Conservation (phyloP, 2,888 invertebrate species). For the Diarsia rubi region DNA sequence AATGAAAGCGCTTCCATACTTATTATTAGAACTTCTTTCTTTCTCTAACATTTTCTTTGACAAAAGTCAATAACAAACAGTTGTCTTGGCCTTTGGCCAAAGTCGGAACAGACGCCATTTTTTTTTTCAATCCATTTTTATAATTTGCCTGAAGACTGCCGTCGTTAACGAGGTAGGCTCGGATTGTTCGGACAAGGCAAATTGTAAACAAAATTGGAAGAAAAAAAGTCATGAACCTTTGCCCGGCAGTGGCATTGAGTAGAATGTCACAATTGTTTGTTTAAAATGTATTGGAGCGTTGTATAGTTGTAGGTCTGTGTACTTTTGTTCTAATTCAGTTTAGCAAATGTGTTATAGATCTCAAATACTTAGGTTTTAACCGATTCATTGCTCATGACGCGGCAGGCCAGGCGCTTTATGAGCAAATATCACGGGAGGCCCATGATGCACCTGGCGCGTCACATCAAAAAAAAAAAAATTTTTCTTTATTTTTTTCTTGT, state of each 20-base stretch:
- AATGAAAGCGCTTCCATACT: slow-evolving; percentile 11
- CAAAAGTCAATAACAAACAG: slow-evolving; percentile 7
- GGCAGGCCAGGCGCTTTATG: too few species aligned
- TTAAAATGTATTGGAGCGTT: background rate
- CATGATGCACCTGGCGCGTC: too few species aligned
- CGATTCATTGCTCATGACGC: too few species aligned
- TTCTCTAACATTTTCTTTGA: background rate
- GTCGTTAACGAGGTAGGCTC: too few species aligned
- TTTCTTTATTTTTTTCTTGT: too few species aligned
- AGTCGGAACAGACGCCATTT: background rate
- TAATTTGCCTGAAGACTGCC: too few species aligned
- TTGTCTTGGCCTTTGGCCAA: background rate
- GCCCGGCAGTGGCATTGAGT: too few species aligned
- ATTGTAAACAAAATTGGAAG: too few species aligned
- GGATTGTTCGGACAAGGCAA: too few species aligned
- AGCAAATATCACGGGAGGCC: too few species aligned
- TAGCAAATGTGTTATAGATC: slow-evolving; percentile 45
- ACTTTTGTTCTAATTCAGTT: slow-evolving; percentile 16
- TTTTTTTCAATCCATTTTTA: background rate
- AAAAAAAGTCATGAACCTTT: too few species aligned
- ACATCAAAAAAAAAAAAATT: too few species aligned
- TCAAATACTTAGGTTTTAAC: slow-evolving; percentile 49
- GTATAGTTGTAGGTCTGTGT: background rate
- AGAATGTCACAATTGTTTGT: background rate
- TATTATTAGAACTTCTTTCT: slow-evolving; percentile 25